A percentile compares a stretch with the other conserved stretches of the same genome.
These are phyloP conservation scores for Rhynchophorus ferrugineus DNA, from an alignment of 1,140 invertebrate species.

Conservation along the genomic window DNA sequence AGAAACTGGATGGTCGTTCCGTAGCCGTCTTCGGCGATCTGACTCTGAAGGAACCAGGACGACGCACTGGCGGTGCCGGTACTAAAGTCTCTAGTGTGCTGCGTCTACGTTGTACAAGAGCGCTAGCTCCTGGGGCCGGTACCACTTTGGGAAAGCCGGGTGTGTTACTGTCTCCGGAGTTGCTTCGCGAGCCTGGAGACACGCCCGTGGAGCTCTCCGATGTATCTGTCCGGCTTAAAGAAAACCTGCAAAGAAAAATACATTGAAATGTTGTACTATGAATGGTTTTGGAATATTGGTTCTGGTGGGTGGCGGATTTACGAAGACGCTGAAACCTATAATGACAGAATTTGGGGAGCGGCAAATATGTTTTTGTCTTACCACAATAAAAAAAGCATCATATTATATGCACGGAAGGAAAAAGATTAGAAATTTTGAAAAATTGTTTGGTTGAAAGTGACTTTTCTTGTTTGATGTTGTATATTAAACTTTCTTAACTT, in stretches of 20 bases:
- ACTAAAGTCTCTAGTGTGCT: conserved; percentile 54
- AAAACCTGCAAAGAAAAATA: conserved; percentile 32
- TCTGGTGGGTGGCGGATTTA: no score
- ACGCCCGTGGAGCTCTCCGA: conserved; percentile 23
- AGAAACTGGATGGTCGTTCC: conserved; percentile 60
- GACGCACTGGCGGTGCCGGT: conserved; percentile 44
- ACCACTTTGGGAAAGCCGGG: conserved; percentile 54
- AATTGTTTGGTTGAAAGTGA: no score
- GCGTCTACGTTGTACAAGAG: conserved; percentile 45
- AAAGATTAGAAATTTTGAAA: no score
- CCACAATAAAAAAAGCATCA: no score
- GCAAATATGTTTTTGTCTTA: no score
- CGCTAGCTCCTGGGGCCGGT: conserved; percentile 54
- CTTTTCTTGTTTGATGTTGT: no score
- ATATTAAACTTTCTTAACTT: no score
- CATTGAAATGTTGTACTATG: neutral
- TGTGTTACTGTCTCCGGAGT: conserved; percentile 37
- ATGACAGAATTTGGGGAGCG: no score
- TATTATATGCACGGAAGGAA: no score
- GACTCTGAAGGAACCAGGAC: conserved; percentile 53
- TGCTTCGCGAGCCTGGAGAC: conserved; percentile 31
- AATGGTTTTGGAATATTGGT: neutral
- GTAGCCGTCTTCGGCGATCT: conserved; percentile 46
- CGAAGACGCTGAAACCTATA: no score
- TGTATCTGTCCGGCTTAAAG: conserved; percentile 32